Evolutionary conservation across 2,888 invertebrate genomes (phyloP), one percentile per base, ranked within the genome.

Genomic region (Siphlonurus alternatus): DNA sequence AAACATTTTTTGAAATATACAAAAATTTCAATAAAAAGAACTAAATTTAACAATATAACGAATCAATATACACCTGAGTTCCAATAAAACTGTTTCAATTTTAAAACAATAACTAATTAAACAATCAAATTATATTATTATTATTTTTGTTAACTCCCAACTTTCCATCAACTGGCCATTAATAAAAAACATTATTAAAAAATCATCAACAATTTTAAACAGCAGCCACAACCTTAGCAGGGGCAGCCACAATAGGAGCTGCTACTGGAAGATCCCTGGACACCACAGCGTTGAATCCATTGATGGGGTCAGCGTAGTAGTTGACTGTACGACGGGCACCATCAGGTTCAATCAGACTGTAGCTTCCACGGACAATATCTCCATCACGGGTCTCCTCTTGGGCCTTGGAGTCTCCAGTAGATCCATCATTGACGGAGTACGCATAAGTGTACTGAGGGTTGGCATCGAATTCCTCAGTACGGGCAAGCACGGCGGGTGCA

Each of bases 261-360:
- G 69, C 70, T 10, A 68, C 67, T 5, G 70, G 70, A 19, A 70
- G 62, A 61, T 71, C 71, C 60, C 71, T 69, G 65, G 70, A 70
- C 24, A 72, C 72, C 62, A 72, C 71, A 53, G 73, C 73, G 69
- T 74, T 73, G 70, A 73, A 73, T 64, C 74, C 73, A 69, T 73
- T 73, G 68, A 73, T 67, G 53, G 72, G 71, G 67, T 74, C 74
- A 25, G 74, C 73, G 66, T 73, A 73, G 70, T 74, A 74, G 70
- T 72, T 72, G 68, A 74, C 74, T 24, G 72, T 73, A 53, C 74
- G 67, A 25, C 72, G 67, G 66, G 70, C 70, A 63, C 72, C 71
- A 66, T 72, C 72, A 63, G 72, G 72, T 67, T 72, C 71, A 59
- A 72, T 66, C 22, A 72, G 71, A 61, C 71, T 71, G 71, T 74